Evolutionary conservation across 1,140 invertebrate genomes (phyloP), one percentile per base, ranked within the genome.

Genomic region (Adoxophyes honmai): DNA sequence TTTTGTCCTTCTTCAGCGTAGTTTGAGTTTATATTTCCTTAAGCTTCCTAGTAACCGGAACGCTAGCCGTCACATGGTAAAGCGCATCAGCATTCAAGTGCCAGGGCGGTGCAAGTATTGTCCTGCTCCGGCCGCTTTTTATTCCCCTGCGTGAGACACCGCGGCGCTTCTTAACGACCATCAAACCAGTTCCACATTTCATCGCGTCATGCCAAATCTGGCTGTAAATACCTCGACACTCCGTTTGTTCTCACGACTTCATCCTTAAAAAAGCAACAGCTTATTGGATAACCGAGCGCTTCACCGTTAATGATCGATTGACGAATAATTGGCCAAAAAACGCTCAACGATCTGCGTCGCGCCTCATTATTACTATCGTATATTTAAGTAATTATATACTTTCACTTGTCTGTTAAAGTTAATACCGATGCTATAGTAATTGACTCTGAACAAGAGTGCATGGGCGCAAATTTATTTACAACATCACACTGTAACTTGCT

Each of bases 121-220:
- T 87, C 79, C 78, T 68, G 70, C 74, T 74, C 76, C 70, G 64
- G 53, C 68, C 57, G 73, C 68, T 86, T 88, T 88, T 88, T 88
- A 75, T 88, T 73, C 71, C 59, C 69, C 67, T 79, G 78, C 80
- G 73, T 85, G 78, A 87, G 85, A 88, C 81, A 77, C 74, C 67
- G 64, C 70, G 84, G 79, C 84, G 82, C 78, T 72, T 77, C 78
- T 77, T 78, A 78, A 81, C 81, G 72, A 84, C 71, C 75, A 77
- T 79, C 75, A 80, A 84, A 85, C 84, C 81, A 78, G 84, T 87
- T 85, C 80, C 66, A 81, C 72, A 74, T 81, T 74, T 78, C 75
- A 73, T 68, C 70, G 70, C 71, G 74, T 83, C 81, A 85, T 73
- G 67, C 84, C 75, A 82, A 87, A 85, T 70, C 78, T 82, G 73